Evolutionary conservation across 1,140 invertebrate genomes (phyloP), one percentile per base, ranked within the genome.

Genomic region (Psilanteris sp.): DNA sequence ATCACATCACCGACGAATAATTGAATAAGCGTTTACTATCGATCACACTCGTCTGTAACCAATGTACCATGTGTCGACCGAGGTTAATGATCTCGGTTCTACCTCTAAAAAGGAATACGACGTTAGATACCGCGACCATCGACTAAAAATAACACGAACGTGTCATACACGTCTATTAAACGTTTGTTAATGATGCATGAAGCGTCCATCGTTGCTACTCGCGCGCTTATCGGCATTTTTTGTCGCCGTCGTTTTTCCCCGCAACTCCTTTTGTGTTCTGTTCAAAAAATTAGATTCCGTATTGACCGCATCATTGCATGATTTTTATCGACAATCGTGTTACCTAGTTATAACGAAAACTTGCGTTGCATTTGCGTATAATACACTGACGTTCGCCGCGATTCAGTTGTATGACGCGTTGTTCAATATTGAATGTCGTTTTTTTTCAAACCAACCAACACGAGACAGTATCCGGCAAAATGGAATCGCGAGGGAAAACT

Each of bases 61-160:
- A n/a, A n/a, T n/a, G n/a, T n/a, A n/a, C n/a, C n/a, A n/a, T n/a
- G n/a, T n/a, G n/a, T n/a, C n/a, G n/a, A n/a, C n/a, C 13, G 41
- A 13, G 55, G 55, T 59, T 59, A 59, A 59, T 41, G 55, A 59
- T 59, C 55, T 10, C 26, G 8, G 8, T n/a, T n/a, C n/a, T n/a
- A n/a, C n/a, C 3, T 13, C 14, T 32, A 20, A 48, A 32, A 15
- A 24, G 29, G 9, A 39, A 27, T 31, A 48, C 29, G 11, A 43
- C 24, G 41, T 50, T 44, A n/a, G 46, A 43, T 37, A 34, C 16
- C 6, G 20, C 36, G 20, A 48, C 26, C 24, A 1, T 20, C 24
- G 24, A n/a, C 57, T 64, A 64, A 64, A 64, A 64, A 64, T 64
- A 64, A 4, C 11, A 9, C 11, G 5, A 66, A 66, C 46, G 36